phyloP scores from a whole-genome alignment of 92 coral and sea anemone genomes.

The Porites cylindrica region DNA sequence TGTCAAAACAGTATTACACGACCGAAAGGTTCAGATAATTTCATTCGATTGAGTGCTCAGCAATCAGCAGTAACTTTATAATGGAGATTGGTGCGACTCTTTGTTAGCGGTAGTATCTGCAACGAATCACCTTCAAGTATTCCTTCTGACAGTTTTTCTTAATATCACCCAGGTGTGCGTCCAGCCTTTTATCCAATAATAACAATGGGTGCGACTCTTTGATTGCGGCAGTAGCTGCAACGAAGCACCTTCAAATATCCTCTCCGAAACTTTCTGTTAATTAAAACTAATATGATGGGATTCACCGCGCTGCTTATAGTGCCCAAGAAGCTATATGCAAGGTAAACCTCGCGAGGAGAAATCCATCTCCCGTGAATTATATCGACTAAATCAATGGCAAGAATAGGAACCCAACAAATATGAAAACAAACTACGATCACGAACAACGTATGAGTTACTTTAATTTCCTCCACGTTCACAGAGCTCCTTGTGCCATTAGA shows the following conservation, averaged over 20 bases:
- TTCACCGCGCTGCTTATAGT: constrained; percentile 53
- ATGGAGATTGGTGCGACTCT: too few relatives aligned
- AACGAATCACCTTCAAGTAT: too few relatives aligned
- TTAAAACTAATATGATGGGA: constrained; percentile 54
- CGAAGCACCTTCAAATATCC: constrained; percentile 39
- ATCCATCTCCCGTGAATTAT: too few relatives aligned
- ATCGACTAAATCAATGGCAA: not conserved
- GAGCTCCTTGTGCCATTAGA: not conserved
- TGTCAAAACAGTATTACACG: too few relatives aligned
- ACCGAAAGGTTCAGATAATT: too few relatives aligned
- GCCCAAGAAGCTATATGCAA: constrained; percentile 39
- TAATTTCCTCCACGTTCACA: not conserved
- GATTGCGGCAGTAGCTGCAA: not conserved
- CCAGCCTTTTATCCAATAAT: too few relatives aligned
- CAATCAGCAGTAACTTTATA: too few relatives aligned
- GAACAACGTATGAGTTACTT: not conserved
- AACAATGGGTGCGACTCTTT: too few relatives aligned
- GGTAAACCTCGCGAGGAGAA: constrained; percentile 29
- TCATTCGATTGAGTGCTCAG: too few relatives aligned
- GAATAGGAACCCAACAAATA: not conserved
- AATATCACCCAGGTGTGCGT: too few relatives aligned
- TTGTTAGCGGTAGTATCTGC: too few relatives aligned
- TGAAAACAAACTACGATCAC: not conserved
- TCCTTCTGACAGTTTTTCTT: too few relatives aligned
- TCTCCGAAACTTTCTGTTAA: constrained; percentile 51